A percentile compares a stretch with the other conserved stretches of the same genome.
Evolutionary conservation across 92 coral and sea anemone species (phyloP).

Genomic region (Scolanthus callimorphus): DNA sequence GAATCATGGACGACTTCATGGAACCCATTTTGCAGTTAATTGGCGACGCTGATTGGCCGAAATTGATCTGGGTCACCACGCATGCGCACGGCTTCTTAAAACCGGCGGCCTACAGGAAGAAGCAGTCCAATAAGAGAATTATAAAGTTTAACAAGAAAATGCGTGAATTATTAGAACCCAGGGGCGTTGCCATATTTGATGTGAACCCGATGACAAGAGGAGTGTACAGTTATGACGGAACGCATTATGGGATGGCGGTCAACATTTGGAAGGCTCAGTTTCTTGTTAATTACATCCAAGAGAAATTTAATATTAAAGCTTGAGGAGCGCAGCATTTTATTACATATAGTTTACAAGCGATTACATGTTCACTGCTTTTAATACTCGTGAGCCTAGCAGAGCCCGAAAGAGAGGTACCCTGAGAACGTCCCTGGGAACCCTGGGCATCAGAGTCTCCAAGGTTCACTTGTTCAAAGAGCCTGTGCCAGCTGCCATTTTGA

Average conservation of each 20-base stretch:
- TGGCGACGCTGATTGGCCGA: conserved; percentile 40
- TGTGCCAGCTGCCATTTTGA: no score
- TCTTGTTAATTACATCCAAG: conserved; percentile 48
- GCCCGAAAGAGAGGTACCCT: no score
- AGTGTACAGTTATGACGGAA: conserved; percentile 68
- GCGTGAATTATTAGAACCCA: conserved; percentile 27
- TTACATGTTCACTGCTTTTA: no score
- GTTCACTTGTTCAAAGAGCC: no score
- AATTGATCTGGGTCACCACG: conserved; percentile 47
- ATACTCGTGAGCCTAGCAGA: no score
- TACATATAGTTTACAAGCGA: no score
- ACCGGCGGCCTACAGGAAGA: conserved; percentile 30
- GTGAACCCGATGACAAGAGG: conserved; percentile 46
- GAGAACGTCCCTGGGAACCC: no score
- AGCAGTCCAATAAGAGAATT: conserved; percentile 41
- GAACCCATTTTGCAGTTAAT: conserved; percentile 41
- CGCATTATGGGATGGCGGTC: conserved; percentile 61
- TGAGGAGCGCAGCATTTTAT: no score
- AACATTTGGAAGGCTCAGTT: conserved; percentile 69
- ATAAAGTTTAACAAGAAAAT: conserved; percentile 24
- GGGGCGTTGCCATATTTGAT: conserved; percentile 50
- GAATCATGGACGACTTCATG: conserved; percentile 10
- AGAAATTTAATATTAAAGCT: no score
- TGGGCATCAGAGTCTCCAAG: no score
- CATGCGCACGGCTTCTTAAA: conserved; percentile 69